Evolutionary conservation across 2,113 vertebrate species (phyloP).

Genomic region (Hassar affinis): DNA sequence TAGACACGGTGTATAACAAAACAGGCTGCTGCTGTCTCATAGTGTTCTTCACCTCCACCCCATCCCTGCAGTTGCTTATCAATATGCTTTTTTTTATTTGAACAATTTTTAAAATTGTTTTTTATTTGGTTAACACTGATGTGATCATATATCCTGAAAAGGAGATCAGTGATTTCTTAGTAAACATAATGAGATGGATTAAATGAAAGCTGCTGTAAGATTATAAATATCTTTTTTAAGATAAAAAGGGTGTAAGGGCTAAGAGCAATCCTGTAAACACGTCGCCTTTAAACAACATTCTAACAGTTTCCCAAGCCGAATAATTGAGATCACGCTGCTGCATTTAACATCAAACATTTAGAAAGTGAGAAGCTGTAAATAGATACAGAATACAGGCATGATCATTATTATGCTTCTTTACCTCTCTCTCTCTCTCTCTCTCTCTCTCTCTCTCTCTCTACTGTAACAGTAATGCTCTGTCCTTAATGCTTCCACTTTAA

Average conservation of each 20-base stretch:
- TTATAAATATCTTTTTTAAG: neutral
- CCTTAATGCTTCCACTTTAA: slow-evolving; percentile 5
- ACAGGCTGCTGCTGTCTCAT: neutral
- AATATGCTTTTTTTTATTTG: neutral
- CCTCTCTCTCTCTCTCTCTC: neutral
- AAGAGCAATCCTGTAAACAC: neutral
- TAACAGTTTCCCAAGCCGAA: neutral
- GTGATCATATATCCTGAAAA: neutral
- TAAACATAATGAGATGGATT: neutral
- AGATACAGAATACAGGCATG: neutral
- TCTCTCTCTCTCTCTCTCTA: neutral
- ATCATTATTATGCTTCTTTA: neutral
- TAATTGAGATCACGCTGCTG: neutral
- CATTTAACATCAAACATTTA: neutral
- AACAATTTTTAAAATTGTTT: neutral
- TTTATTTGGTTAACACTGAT: neutral
- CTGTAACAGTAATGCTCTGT: slow-evolving; percentile 34
- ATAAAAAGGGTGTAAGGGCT: neutral
- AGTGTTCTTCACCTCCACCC: neutral
- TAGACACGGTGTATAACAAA: neutral
- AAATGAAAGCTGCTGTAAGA: neutral
- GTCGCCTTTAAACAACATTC: neutral
- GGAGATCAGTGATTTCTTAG: neutral
- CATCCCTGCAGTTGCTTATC: neutral
- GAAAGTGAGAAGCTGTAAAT: neutral